Evolutionary conservation across 2,113 vertebrate genomes (phyloP), one percentile per base, ranked within the genome.

Genomic region (Irena cyanogastra): DNA sequence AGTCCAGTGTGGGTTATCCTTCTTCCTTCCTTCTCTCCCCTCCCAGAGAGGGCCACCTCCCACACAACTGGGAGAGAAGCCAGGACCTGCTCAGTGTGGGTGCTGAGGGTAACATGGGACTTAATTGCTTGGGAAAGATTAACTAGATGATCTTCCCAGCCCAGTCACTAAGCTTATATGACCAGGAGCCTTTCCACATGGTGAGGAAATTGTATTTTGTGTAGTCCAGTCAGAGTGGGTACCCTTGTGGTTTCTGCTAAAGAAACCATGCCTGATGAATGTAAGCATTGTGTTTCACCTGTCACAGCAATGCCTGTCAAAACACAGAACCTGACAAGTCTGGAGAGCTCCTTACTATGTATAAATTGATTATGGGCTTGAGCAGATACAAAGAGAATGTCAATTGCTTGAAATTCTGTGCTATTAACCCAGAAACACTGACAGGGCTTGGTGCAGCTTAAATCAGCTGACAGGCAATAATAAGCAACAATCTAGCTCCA

Each of bases 101-200:
- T 83, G 23, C 6, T 1, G 37, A 70, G 37, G 10, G 39, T 64
- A 47, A 53, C 0, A 0, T 1, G 13, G n/a, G 10, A 56, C 6
- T 50, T 91, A n/a, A 37, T 27, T 72, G 9, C 50, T 57, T 37
- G 47, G 26, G 18, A 4, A 11, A 23, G 61, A 52, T 53, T 49
- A 64, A 41, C 16, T 20, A 49, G 24, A 7, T 49, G 81, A 74
- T 26, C 17, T 92, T 83, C 57, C 27, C 24, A 90, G 20, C 18
- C 30, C 64, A 70, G 56, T 19, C 52, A 53, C 23, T 37, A 71
- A 76, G 24, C 27, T 89, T 9, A 10, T 19, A 63, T 80, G 28
- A 64, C 42, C 20, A 59, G 44, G 89, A 78, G 18, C 19, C 14
- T 82, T 60, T 75, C 28, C 27, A 21, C 9, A 35, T 10, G 7